These are phyloP conservation scores for Cephalotes varians DNA, from an alignment of 2,888 invertebrate genomes.

Conservation along the genomic window DNA sequence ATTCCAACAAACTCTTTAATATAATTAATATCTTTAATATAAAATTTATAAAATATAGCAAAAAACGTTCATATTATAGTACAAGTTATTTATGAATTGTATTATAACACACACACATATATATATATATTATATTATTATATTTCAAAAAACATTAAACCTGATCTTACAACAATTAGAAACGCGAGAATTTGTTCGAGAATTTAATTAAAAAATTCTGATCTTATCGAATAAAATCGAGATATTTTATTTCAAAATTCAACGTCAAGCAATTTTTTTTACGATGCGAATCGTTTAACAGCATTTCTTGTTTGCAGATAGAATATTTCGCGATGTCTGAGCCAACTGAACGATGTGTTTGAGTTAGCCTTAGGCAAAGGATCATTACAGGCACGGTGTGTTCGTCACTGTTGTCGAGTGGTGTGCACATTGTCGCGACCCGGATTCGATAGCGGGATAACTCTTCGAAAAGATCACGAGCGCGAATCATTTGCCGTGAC, in stretches of 20 bases:
- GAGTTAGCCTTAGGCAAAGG: slow-evolving; percentile 69
- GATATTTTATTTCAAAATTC: neutral
- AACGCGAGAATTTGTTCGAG: neutral
- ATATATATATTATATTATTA: no score
- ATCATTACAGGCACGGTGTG: slow-evolving; percentile 72
- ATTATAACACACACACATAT: no score
- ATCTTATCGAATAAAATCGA: neutral
- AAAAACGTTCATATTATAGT: neutral
- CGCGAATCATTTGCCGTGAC: slow-evolving; percentile 76
- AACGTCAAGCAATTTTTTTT: neutral
- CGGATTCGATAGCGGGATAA: slow-evolving; percentile 76
- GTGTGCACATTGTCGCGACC: slow-evolving; percentile 75
- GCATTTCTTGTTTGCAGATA: slow-evolving; percentile 13
- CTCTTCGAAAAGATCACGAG: slow-evolving; percentile 76
- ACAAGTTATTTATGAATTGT: neutral
- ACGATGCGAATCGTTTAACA: slow-evolving; percentile 24
- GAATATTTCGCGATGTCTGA: slow-evolving; percentile 40
- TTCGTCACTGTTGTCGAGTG: slow-evolving; percentile 58
- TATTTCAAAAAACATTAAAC: neutral
- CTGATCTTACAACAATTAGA: neutral
- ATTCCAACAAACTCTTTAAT: slow-evolving; percentile 2
- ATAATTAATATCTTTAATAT: neutral
- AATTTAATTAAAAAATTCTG: neutral
- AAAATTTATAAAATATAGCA: neutral
- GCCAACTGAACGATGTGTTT: slow-evolving; percentile 50